Percentiles rank a stretch among this genome's conserved stretches.
Conservation (phyloP, 1,140 invertebrate genomes). For the Ruditapes philippinarum region DNA sequence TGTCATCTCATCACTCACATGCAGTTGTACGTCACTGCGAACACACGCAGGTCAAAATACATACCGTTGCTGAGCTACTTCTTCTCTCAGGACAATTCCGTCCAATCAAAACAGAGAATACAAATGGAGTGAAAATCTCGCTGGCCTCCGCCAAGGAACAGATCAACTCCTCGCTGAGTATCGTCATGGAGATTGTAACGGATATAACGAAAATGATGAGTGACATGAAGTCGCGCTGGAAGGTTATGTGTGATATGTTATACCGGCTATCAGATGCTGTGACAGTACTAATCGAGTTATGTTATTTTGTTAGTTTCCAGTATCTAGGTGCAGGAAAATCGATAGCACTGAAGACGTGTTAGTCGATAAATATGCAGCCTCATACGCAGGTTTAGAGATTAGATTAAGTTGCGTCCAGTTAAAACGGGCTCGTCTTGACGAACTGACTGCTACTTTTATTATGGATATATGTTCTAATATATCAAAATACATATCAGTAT, state of each 20-base stretch:
- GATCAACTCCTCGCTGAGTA: slow-evolving; percentile 53
- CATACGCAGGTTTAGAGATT: slow-evolving; percentile 69
- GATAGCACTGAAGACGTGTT: slow-evolving; percentile 46
- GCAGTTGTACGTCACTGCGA: slow-evolving; percentile 72
- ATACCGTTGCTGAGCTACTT: slow-evolving; percentile 74
- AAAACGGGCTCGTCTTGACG: slow-evolving; percentile 60
- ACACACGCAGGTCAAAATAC: slow-evolving; percentile 67
- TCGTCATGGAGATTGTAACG: slow-evolving; percentile 44
- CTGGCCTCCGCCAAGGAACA: slow-evolving; percentile 43
- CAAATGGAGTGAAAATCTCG: slow-evolving; percentile 39
- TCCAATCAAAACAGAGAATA: slow-evolving; percentile 67
- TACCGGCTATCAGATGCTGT: slow-evolving; percentile 67
- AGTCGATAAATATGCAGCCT: slow-evolving; percentile 70
- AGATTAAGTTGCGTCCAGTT: slow-evolving; percentile 67
- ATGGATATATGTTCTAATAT: slow-evolving; percentile 73
- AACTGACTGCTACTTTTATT: slow-evolving; percentile 66
- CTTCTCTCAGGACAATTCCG: slow-evolving; percentile 69
- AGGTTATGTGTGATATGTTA: slow-evolving; percentile 63
- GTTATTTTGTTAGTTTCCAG: slow-evolving; percentile 67
- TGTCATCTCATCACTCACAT: slow-evolving; percentile 51
- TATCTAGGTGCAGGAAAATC: slow-evolving; percentile 46
- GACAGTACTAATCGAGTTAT: slow-evolving; percentile 64
- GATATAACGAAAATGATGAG: slow-evolving; percentile 51
- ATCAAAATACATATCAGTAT: slow-evolving; percentile 68
- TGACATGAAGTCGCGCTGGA: slow-evolving; percentile 66